Conservation (phyloP, 2,113 vertebrate genomes). For the Beaufortia kweichowensis region DNA sequence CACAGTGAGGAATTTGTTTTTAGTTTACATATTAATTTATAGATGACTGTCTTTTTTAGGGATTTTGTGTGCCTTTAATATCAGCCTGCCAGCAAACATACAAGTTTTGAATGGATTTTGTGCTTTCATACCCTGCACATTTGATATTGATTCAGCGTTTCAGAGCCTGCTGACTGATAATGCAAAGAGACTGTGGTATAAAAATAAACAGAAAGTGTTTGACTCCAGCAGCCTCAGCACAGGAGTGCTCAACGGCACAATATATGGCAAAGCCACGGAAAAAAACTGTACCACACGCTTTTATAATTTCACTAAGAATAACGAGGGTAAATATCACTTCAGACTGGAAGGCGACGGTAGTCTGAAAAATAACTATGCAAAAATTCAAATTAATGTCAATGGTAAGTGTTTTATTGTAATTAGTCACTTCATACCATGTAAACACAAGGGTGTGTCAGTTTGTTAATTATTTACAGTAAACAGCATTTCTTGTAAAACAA, state of each 20-base stretch:
- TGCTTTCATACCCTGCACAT: constrained; percentile 41
- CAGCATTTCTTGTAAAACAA: neutral
- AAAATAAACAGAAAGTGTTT: neutral
- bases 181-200: constrained; percentile 1
- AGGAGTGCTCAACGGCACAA: neutral
- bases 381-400: neutral
- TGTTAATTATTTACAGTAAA: neutral
- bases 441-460: too few species aligned
- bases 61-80: neutral
- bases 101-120: constrained; percentile 34
- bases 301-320: neutral
- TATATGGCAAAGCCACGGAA: constrained; percentile 7
- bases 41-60: constrained; percentile 15
- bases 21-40: too few species aligned
- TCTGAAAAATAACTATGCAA: neutral
- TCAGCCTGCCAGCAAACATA: neutral
- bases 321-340: neutral
- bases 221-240: neutral
- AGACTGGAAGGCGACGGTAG: neutral
- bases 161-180: fast-evolving
- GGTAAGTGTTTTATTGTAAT: constrained; percentile 19
- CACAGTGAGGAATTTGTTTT: too few species aligned
- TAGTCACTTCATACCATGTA: too few species aligned
- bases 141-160: neutral
- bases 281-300: constrained; percentile 22